Base-by-base conservation (phyloP, 2,888 invertebrate species). In the Drosophila acutilabella region DNA sequence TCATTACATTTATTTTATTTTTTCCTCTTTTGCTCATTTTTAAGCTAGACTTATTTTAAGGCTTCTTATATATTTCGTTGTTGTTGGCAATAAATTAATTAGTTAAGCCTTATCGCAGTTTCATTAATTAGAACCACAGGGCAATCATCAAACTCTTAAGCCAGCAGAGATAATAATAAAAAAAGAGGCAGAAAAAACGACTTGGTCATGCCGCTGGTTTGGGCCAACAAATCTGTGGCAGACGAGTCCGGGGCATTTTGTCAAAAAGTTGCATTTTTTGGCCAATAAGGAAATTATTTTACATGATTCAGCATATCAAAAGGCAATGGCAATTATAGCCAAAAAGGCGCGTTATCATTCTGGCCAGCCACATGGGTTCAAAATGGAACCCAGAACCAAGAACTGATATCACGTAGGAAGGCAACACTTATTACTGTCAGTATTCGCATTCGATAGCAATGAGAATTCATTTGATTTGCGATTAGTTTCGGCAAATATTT, bases 271-370 rank as follows among this genome's bases (percentile, higher is more conserved):
- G 70, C 30, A 60, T 66, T 64, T 30, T 54, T 60, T 64, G 70
- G 66, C 74, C 83, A 82, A 82, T 78, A 75, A 82, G 79, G 65
- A 83, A 83, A 83, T 83, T 83, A 83, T 83, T 83, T 83, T 71
- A 68, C 79, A 81, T 83, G 83, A 83, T 68, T 83, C 88, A 79
- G 88, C 81, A 78, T 61, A 87, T 75, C 61, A 69, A 71, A 73
- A 64, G 52, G 44, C 78, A 87, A 87, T 71, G 88, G 88, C 80
- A 87, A 87, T 83, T 83, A 84, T 75, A 57, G 52, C 56, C 59
- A 81, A 81, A 84, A 81, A 83, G 61, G n/a, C 67, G 79, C 86
- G 66, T 42, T 78, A 82, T 81, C 86, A 81, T 80, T 71, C 58
- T 23, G 53, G 40, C 40, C 44, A 54, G 53, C 30, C 20, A 14